A percentile compares a stretch with the other conserved stretches of the same genome.
phyloP scores from a whole-genome alignment of 2,888 invertebrate species.

The Daptonema setosum region DNA sequence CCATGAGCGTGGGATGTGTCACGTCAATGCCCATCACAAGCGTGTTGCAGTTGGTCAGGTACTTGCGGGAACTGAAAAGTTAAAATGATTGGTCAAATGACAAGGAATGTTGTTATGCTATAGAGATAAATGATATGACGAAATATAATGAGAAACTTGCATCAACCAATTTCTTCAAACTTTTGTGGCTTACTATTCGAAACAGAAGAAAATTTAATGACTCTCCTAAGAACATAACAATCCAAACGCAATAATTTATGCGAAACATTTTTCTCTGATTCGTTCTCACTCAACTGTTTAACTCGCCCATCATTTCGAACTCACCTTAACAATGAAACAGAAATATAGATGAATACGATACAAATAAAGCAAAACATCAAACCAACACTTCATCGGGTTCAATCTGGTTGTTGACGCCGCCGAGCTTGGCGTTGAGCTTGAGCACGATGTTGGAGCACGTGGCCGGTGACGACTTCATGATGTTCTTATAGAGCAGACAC shows the following conservation, averaged over 20 bases:
- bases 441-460: constrained; percentile 36
- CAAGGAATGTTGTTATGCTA: neutral
- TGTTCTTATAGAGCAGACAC: constrained; percentile 27
- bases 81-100: neutral
- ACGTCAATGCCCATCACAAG: constrained; percentile 71
- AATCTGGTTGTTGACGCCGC: constrained; percentile 50
- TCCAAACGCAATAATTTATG: neutral
- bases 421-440: constrained; percentile 50
- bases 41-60: constrained; percentile 34
- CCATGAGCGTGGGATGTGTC: constrained; percentile 66
- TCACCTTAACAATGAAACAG: neutral
- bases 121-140: too few relatives aligned
- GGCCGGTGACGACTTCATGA: constrained; percentile 23
- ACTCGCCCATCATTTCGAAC: too few relatives aligned
- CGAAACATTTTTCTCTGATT: too few relatives aligned
- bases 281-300: too few relatives aligned
- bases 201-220: neutral
- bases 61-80: constrained; percentile 16
- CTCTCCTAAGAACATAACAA: neutral
- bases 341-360: neutral
- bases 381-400: constrained; percentile 14
- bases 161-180: too few relatives aligned
- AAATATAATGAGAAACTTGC: too few relatives aligned
- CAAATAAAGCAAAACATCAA: neutral
- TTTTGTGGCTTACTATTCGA: too few relatives aligned